A percentile compares a stretch with the other conserved stretches of the same genome.
These are phyloP conservation scores for Cephus cinctus DNA, from an alignment of 1,140 invertebrate species.

Conservation along the genomic window DNA sequence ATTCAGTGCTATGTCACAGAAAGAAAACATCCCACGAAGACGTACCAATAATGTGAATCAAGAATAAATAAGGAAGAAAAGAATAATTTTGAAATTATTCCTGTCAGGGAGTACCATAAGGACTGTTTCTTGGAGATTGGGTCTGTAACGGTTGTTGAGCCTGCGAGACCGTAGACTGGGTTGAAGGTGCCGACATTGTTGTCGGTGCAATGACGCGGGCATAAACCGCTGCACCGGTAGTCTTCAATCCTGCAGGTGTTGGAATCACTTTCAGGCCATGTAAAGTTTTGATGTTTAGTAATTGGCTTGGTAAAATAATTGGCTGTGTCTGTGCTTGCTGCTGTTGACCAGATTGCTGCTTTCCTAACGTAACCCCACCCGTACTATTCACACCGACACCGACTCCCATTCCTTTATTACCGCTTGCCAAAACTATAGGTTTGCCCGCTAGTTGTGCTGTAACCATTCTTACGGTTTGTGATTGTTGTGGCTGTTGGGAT, in stretches of 20 bases:
- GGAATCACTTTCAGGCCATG: conserved; percentile 71
- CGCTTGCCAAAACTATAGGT: conserved; percentile 63
- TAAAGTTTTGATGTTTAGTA: conserved; percentile 67
- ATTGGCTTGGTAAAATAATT: conserved; percentile 65
- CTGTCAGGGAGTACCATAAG: conserved; percentile 37
- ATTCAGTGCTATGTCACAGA: no score
- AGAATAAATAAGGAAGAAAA: no score
- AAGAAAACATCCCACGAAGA: no score
- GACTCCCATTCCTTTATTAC: conserved; percentile 51
- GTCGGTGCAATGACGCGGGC: conserved; percentile 50
- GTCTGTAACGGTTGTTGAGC: conserved; percentile 18
- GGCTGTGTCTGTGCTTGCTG: conserved; percentile 54
- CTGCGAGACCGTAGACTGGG: conserved; percentile 33
- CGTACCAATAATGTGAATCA: no score
- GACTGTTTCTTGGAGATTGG: conserved; percentile 36
- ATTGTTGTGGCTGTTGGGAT: conserved; percentile 29
- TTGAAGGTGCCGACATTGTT: conserved; percentile 42
- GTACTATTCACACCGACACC: conserved; percentile 31
- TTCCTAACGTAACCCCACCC: conserved; percentile 43
- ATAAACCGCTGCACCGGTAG: conserved; percentile 47
- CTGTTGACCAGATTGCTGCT: conserved; percentile 30
- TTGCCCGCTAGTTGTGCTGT: conserved; percentile 65
- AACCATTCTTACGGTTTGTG: conserved; percentile 58
- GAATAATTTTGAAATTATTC: no score
- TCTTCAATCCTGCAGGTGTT: conserved; percentile 50